Evolutionary conservation across 2,797 vertebrate genomes (phyloP), one percentile per base, ranked within the genome.

Genomic region (Crocidura indochinensis): DNA sequence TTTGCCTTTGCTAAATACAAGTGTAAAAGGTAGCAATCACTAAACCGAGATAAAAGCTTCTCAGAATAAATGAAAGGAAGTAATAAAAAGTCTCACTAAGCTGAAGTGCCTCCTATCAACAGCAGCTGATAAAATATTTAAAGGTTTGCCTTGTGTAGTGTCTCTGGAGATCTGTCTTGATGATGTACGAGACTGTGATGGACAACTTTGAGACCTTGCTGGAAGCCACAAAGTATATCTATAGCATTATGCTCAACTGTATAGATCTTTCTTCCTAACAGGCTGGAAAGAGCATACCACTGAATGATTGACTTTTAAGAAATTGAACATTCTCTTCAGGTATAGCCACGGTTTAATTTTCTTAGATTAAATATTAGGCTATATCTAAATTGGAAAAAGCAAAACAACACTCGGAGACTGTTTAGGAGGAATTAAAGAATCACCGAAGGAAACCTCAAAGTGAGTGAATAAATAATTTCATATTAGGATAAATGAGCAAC

Each of bases 61-160:
- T 93, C 44, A 47, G 90, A 96, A 91, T 95, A 92, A 95, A 95
- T 75, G 93, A 96, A 94, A 95, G 95, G 92, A 85, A 96, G 83
- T 80, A 96, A 91, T 97, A 95, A 96, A 96, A 96, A 96, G 95
- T 11, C 53, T 96, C 12, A 38, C 51, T 87, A 75, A 94, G 87
- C 80, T 94, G 91, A 94, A 96, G 87, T 94, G 89, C 62, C 91
- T 96, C 74, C 0, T 84, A 91, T 89, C 95, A 95, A 78, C 90
- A 95, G 86, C 38, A 94, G 56, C 91, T 95, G 91, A 97, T 98
- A 97, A 97, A 98, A 97, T 97, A 97, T 97, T 97, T 76, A 98
- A 91, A 78, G 68, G 91, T 92, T 97, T 96, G 75, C 78, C 60
- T 96, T 94, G 78, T 96, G 90, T 93, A 95, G 76, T 80, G 93